These are phyloP conservation scores for Drosophila paramelanica DNA, from an alignment of 2,888 invertebrate genomes.

Conservation along the genomic window DNA sequence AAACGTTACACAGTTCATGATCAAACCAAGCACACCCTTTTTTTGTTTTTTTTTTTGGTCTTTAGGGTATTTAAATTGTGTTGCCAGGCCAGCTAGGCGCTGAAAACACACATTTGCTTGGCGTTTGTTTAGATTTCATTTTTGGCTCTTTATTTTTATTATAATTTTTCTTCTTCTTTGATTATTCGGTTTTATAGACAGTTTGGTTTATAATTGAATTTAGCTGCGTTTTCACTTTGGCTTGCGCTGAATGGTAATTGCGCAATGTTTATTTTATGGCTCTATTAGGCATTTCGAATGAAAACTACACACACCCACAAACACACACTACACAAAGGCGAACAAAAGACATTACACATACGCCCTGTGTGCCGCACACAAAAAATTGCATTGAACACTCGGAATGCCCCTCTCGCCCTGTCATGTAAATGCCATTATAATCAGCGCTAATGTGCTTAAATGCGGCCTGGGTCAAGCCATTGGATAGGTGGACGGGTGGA, in stretches of 20 bases:
- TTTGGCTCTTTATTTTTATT: slow-evolving; percentile 1
- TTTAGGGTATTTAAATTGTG: slow-evolving; percentile 12
- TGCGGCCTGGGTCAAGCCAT: slow-evolving; percentile 25
- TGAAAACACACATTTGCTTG: slow-evolving; percentile 20
- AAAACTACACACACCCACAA: slow-evolving; percentile 5
- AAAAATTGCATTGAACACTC: slow-evolving; percentile 23
- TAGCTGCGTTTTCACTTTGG: slow-evolving; percentile 27
- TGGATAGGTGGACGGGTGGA: slow-evolving; percentile 6
- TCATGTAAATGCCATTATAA: slow-evolving; percentile 75
- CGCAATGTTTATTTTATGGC: slow-evolving; percentile 47
- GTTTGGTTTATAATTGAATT: slow-evolving; percentile 49
- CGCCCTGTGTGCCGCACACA: slow-evolving; percentile 45
- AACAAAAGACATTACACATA: slow-evolving; percentile 60
- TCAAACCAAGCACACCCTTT: neutral
- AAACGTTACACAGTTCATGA: neutral
- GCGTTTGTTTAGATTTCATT: slow-evolving; percentile 45
- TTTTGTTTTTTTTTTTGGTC: neutral
- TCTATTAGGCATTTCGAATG: slow-evolving; percentile 39
- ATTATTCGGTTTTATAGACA: slow-evolving; percentile 33
- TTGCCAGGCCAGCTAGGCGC: slow-evolving; percentile 38
- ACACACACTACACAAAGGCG: neutral
- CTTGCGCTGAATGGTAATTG: slow-evolving; percentile 35
- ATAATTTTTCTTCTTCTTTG: neutral
- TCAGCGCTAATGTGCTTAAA: slow-evolving; percentile 77
- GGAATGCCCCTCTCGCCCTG: slow-evolving; percentile 8